Percentiles rank a stretch among this genome's conserved stretches.
phyloP scores from a whole-genome alignment of 2,797 vertebrate species.

The Valencia hispanica region DNA sequence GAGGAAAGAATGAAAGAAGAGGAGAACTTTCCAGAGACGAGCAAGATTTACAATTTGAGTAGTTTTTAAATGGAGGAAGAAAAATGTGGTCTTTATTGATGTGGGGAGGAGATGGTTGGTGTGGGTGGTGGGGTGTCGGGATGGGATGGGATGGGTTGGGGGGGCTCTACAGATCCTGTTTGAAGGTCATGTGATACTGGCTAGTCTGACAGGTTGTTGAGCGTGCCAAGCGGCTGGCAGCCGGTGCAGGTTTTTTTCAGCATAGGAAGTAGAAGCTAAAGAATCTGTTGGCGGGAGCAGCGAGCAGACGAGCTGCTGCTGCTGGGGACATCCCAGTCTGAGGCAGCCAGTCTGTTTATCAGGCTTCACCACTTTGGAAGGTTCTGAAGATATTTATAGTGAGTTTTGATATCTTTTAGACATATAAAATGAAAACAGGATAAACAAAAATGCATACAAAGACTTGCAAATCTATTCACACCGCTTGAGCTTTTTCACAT shows the following conservation, averaged over 20 bases:
- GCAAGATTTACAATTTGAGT: conserved; percentile 76
- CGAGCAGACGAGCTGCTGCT: conserved; percentile 42
- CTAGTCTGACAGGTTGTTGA: conserved; percentile 47
- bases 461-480: background rate
- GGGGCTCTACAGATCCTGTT: conserved; percentile 61
- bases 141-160: background rate
- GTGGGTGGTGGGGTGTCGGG: conserved; percentile 5
- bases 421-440: background rate
- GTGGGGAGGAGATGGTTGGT: conserved; percentile 22
- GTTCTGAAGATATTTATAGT: background rate
- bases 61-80: conserved; percentile 81
- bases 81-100: conserved; percentile 68
- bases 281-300: conserved; percentile 58
- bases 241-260: conserved; percentile 31
- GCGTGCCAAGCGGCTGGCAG: conserved; percentile 69
- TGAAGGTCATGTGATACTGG: conserved; percentile 81
- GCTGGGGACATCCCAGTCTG: conserved; percentile 36
- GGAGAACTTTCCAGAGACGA: conserved; percentile 63
- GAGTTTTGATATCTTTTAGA: background rate
- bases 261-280: conserved; percentile 61
- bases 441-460: background rate
- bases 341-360: conserved; percentile 19
- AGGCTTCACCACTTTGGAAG: conserved; percentile 8
- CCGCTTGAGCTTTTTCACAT: background rate
- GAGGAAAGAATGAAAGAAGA: conserved; percentile 26